Evolutionary conservation across 2,888 invertebrate species (phyloP), one percentile per base, ranked within the genome.

Genomic region (Ptychoptera contaminata): DNA sequence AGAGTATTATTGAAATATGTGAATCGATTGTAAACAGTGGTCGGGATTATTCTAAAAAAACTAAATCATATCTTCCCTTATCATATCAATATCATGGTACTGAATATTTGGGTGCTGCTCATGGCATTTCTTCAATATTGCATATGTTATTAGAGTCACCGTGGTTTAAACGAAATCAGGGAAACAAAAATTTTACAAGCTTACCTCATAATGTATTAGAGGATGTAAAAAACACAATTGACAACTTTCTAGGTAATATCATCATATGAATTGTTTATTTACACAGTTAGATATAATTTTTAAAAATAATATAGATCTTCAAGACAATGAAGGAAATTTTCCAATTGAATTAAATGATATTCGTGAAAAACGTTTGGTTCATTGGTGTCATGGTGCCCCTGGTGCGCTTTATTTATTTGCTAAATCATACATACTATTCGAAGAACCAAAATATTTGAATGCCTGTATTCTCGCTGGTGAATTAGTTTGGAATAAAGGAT

Each of bases 331-430:
- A 46, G 85, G 83, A 0, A 85, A 85, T 59, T 82, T 82, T 62
- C 81, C 84, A 0, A 76, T 79, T 51, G 79, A 82, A 5, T 69
- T 80, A 58, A 84, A 87, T 59, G 64, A 79, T 42, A 53, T 62
- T 11, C 48, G 55, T 14, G 61, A 65, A 10, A 78, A 84, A 47
- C 80, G 84, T 48, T 65, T 90, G 10, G 74, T 90, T 0, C 90
- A 91, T 58, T 90, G 90, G 91, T 91, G 91, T 60, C 90, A 91
- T 59, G 91, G 91, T 0, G 86, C 86, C 9, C 80, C 86, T 8
- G 90, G 90, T 1, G 74, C 78, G 1, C 68, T 88, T 8, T 90
- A 87, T 57, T 60, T 87, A 32, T 73, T 91, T 69, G 85, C 85
- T 2, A 82, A 80, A 61, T 85, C 91, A 0, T 87, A 79, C 59